Evolutionary conservation across 2,113 vertebrate species (phyloP), one percentile per base, ranked within the genome.

Genomic region (Festucalex cinctus): DNA sequence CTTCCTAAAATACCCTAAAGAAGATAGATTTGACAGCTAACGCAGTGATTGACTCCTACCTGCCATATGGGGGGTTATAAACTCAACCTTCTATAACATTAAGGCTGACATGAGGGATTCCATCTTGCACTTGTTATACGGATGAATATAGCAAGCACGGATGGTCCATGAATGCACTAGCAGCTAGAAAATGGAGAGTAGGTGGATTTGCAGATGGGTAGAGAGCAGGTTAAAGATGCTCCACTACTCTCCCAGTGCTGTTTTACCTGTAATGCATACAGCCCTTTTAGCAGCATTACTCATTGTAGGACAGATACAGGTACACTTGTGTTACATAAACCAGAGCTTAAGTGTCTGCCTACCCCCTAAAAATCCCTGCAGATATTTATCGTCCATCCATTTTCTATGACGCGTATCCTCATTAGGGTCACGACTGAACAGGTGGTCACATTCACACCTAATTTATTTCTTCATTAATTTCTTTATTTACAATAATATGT

Each of bases 261-360:
- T 41, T 62, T 73, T 70, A 79, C 66, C 82, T 83, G 74, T 78
- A 82, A 82, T 83, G 22, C 41, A 62, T 67, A 69, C 62, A 71
- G 74, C 72, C 73, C 68, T 82, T 81, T 82, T 71, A 74, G 76
- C 51, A 46, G 70, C 78, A 75, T 88, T 83, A 85, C 78, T 86
- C 85, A 87, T 83, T 81, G 87, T 81, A 58, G 79, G 81, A 79
- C 61, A 75, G 78, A 87, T 78, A 81, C 57, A 75, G 81, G 85
- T 77, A 81, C 79, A 78, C 77, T 82, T 53, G 49, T 76, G 83
- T 89, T 89, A 83, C 63, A 79, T 86, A 88, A 88, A 54, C 56
- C 57, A 70, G 51, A 61, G 73, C 71, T 72, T 67, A 70, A 81
- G 41, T 81, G 51, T 60, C 73, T 79, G 77, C 74, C 73, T 81